Conservation (phyloP, 2,797 vertebrate species). For the Gouania willdenowi region DNA sequence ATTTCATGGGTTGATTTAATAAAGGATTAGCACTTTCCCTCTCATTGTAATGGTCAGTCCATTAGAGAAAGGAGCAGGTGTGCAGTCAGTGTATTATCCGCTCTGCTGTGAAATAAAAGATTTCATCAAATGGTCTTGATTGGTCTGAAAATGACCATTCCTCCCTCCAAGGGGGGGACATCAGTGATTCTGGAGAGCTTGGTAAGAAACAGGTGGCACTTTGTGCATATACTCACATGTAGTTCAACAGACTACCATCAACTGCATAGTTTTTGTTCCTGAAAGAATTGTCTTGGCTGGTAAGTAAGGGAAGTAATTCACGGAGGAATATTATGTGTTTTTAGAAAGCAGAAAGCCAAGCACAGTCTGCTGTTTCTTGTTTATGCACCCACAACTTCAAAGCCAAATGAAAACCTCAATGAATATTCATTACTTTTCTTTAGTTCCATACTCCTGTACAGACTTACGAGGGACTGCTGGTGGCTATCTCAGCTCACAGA, state of each 20-base stretch:
- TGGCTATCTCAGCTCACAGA: too few species aligned
- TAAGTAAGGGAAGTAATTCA: too few species aligned
- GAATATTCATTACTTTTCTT: too few species aligned
- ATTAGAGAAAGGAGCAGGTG: slow-evolving; percentile 26
- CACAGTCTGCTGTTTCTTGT: background rate
- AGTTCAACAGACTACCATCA: background rate
- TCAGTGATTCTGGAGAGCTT: slow-evolving; percentile 1
- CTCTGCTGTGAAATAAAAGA: slow-evolving; percentile 35
- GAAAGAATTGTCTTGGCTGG: too few species aligned
- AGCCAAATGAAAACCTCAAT: too few species aligned
- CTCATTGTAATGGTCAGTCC: slow-evolving; percentile 26
- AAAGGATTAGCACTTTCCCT: slow-evolving; percentile 50
- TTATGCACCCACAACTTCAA: too few species aligned
- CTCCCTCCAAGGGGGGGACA: slow-evolving; percentile 3
- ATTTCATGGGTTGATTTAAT: slow-evolving; percentile 56
- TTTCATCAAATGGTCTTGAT: slow-evolving; percentile 30
- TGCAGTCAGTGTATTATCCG: slow-evolving; percentile 28
- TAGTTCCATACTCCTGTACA: too few species aligned
- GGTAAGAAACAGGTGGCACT: background rate
- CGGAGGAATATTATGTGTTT: too few species aligned
- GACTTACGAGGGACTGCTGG: too few species aligned
- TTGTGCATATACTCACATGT: background rate
- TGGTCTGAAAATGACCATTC: slow-evolving; percentile 23
- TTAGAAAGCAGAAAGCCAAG: too few species aligned
- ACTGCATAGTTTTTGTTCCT: slow-evolving; percentile 1